Evolutionary conservation across 2,797 vertebrate genomes (phyloP).

Genomic region (Leucoraja ocellata): DNA sequence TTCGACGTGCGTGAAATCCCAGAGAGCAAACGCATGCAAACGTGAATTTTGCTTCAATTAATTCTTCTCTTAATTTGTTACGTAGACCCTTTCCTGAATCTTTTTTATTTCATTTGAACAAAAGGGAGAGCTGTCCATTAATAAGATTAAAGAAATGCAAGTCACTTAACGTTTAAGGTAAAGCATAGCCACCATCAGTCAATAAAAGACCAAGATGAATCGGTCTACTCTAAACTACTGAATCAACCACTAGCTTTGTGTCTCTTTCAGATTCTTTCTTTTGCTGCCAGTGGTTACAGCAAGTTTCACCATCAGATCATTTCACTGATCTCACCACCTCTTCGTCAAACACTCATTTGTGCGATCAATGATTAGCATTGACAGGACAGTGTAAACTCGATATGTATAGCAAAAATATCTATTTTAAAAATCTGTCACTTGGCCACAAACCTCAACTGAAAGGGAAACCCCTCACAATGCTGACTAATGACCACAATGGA

Average conservation of each 20-base stretch:
- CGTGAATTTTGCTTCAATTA: too few relatives aligned
- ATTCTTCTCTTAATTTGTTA: background rate
- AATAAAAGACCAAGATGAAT: background rate
- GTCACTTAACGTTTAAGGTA: background rate
- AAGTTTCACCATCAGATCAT: background rate
- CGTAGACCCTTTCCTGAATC: background rate
- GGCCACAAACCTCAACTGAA: background rate
- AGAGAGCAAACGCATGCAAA: background rate
- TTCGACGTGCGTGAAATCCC: background rate
- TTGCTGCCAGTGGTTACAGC: background rate
- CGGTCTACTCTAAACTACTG: background rate
- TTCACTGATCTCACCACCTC: conserved; percentile 11
- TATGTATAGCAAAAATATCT: background rate
- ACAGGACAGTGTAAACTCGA: background rate
- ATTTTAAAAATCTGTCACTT: background rate
- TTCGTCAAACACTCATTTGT: background rate
- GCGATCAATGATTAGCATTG: conserved; percentile 3
- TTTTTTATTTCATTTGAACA: background rate
- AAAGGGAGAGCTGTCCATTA: background rate
- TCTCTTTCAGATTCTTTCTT: background rate
- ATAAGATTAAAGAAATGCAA: background rate
- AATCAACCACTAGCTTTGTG: too few relatives aligned
- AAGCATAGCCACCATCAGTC: background rate
- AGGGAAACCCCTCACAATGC: background rate
- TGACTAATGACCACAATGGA: background rate